Evolutionary conservation across 2,113 vertebrate species (phyloP), one percentile per base, ranked within the genome.

Genomic region (Petromus typicus): DNA sequence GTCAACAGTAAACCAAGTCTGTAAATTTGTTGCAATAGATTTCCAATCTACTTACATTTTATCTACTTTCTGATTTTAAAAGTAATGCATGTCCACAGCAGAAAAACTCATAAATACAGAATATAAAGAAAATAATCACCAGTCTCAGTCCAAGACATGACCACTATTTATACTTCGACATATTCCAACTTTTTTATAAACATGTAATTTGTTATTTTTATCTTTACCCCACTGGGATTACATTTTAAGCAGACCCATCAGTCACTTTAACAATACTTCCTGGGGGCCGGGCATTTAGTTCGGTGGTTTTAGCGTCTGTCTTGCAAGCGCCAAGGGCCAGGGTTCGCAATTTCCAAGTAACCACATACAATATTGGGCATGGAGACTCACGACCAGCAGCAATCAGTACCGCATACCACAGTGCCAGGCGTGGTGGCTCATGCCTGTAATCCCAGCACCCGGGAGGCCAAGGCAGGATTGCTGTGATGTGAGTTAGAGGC

Each of bases 61-160:
- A 73, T 87, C 61, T 80, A 25, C 25, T 85, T 69, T 89, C 43
- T 93, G 34, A 59, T 34, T 89, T 4, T 40, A 78, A 96, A 93
- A 92, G 48, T 78, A 73, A 92, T 37, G 3, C 3, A 48, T 51
- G 14, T 45, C 82, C 43, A 89, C 4, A 73, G 13, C 27, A 92
- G 81, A 90, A 94, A 95, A 92, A 40, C 20, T 75, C 71, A 75
- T 57, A 84, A 73, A 59, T n/a, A 80, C 2, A 4, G 27, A 82
- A 91, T 89, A 73, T 54, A 95, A 85, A 76, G 48, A 84, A 95
- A 93, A 71, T 43, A 5, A 56, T n/a, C 30, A 83, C 27, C 2
- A 67, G 84, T 32, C 22, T 54, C n/a, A 86, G 34, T 20, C 11
- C 10, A 32, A 80, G 9, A 56, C 12, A 67, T 32, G 43, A 51